A percentile compares a stretch with the other conserved stretches of the same genome.
phyloP scores from a whole-genome alignment of 2,888 invertebrate genomes.

The Cancer borealis region DNA sequence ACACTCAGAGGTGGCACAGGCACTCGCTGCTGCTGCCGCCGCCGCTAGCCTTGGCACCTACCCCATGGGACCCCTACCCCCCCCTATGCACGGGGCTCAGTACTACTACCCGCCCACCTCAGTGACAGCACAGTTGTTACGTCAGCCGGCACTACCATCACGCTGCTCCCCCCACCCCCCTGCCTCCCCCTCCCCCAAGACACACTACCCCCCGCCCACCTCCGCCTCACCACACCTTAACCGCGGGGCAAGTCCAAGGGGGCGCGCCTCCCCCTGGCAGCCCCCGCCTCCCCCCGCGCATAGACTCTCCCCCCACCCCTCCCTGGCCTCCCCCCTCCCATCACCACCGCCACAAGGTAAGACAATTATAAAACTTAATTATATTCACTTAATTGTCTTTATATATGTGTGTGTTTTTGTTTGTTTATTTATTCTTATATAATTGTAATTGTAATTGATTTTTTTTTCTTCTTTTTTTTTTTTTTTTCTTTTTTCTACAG shows the following conservation, averaged over 20 bases:
- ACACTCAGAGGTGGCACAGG: constrained; percentile 65
- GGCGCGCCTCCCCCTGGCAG: constrained; percentile 70
- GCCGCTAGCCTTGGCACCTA: constrained; percentile 65
- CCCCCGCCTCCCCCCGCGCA: constrained; percentile 65
- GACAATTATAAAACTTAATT: not conserved
- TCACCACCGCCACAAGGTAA: constrained; percentile 76
- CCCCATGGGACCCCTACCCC: constrained; percentile 65
- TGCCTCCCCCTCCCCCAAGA: constrained; percentile 72
- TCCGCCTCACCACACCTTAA: constrained; percentile 67
- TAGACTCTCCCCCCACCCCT: constrained; percentile 66
- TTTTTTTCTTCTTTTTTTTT: not conserved
- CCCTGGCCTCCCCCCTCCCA: constrained; percentile 64
- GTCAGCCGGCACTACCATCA: constrained; percentile 61
- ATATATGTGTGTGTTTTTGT: not conserved
- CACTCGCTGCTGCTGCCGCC: constrained; percentile 69
- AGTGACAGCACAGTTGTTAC: constrained; percentile 61
- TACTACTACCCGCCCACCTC: constrained; percentile 67
- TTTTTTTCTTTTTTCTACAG: constrained; percentile 7
- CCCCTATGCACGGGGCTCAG: constrained; percentile 59
- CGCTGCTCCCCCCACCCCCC: constrained; percentile 69
- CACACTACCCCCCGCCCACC: constrained; percentile 54
- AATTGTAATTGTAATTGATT: not conserved
- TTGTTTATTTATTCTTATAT: not conserved
- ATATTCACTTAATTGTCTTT: not conserved
- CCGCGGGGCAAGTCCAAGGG: constrained; percentile 69